A percentile compares a stretch with the other conserved stretches of the same genome.
These are phyloP conservation scores for Muscicapa adusta DNA, from an alignment of 2,113 vertebrate genomes.

Conservation along the genomic window DNA sequence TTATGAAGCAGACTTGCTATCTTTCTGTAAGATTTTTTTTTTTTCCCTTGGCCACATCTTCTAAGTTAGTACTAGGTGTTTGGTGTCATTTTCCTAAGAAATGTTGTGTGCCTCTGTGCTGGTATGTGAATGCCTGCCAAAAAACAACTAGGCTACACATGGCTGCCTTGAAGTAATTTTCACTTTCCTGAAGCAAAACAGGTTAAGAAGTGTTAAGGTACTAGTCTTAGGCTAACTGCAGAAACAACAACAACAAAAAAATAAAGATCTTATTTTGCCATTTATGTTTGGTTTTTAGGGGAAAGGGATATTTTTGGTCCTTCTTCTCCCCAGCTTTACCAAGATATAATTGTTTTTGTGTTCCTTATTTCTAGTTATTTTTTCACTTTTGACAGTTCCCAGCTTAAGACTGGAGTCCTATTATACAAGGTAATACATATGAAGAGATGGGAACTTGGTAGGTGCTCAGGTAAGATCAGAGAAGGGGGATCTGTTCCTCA, in stretches of 20 bases:
- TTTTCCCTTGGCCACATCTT: not conserved
- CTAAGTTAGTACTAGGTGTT: not conserved
- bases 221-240: not conserved
- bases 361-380: constrained; percentile 26
- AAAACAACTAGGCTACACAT: not conserved
- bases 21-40: not conserved
- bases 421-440: not conserved
- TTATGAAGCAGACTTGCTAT: not conserved
- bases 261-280: not conserved
- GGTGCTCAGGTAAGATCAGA: constrained; percentile 10
- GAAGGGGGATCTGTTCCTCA: not conserved
- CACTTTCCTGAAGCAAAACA: not conserved
- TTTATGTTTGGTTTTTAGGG: not conserved
- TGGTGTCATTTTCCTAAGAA: not conserved
- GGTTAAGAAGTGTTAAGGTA: not conserved
- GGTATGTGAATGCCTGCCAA: not conserved
- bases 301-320: not conserved
- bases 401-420: not conserved
- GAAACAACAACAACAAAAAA: not conserved
- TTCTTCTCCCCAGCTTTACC: not conserved
- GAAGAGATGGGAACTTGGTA: constrained; percentile 25
- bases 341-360: not conserved
- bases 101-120: not conserved
- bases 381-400: not conserved
- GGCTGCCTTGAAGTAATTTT: not conserved